Percentiles rank a stretch among this genome's conserved stretches.
These are phyloP conservation scores for Augiades crinisus DNA, from an alignment of 2,888 invertebrate species.

Conservation along the genomic window DNA sequence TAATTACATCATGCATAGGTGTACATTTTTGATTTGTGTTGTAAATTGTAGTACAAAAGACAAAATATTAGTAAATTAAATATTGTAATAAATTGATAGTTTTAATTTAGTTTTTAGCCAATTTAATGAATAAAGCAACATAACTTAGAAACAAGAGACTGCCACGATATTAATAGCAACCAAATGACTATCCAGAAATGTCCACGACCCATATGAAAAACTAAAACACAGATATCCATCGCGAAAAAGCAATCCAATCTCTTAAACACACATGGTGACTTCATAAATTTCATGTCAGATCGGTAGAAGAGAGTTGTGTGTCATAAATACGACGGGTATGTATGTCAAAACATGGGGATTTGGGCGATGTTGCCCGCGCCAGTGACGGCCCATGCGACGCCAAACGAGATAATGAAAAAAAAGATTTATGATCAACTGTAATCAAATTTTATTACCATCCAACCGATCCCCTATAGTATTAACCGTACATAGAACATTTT, in stretches of 20 bases:
- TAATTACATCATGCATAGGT: too few relatives aligned
- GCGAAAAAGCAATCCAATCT: slow-evolving; percentile 66
- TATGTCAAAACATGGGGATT: slow-evolving; percentile 79
- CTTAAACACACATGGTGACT: slow-evolving; percentile 72
- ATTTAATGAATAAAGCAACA: background rate
- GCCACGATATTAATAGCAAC: too few relatives aligned
- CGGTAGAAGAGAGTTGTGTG: slow-evolving; percentile 59
- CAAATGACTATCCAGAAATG: background rate
- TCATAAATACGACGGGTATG: slow-evolving; percentile 72
- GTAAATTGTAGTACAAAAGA: too few relatives aligned
- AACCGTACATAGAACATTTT: slow-evolving; percentile 47
- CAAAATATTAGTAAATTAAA: too few relatives aligned
- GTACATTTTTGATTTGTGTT: too few relatives aligned
- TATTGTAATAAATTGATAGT: slow-evolving; percentile 30
- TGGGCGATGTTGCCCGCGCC: slow-evolving; percentile 57
- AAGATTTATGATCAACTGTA: slow-evolving; percentile 78
- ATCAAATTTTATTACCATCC: slow-evolving; percentile 76
- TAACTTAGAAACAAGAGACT: too few relatives aligned
- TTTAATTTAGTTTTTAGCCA: background rate
- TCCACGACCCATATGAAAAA: background rate
- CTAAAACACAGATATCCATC: slow-evolving; percentile 37
- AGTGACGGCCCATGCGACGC: slow-evolving; percentile 52
- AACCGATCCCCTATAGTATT: slow-evolving; percentile 56
- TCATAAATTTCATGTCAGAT: slow-evolving; percentile 75
- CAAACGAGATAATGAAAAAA: slow-evolving; percentile 74